A percentile compares a stretch with the other conserved stretches of the same genome.
Conservation (phyloP, 2,113 vertebrate species). For the Platichthys flesus region DNA sequence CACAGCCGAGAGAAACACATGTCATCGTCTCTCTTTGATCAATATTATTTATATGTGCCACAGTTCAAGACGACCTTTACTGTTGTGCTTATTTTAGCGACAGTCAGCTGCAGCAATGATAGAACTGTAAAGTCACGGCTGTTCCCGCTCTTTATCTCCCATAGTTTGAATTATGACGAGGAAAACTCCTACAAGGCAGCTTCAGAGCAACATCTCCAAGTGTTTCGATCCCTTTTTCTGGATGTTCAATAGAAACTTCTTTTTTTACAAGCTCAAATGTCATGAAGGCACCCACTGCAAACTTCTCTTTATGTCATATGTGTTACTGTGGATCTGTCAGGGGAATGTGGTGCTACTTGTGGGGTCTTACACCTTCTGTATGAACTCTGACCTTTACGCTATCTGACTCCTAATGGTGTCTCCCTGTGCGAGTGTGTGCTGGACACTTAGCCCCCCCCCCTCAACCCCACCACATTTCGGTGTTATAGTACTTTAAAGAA, state of each 20-base stretch:
- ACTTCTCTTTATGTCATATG: background rate
- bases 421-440: background rate
- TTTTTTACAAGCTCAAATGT: background rate
- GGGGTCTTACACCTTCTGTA: conserved; percentile 37
- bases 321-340: conserved; percentile 27
- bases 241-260: background rate
- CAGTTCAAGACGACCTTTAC: conserved; percentile 15
- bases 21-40: conserved; percentile 15
- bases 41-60: background rate
- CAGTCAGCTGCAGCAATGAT: background rate
- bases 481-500: conserved; percentile 33
- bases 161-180: background rate
- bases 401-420: conserved; percentile 43
- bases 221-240: background rate
- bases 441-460: background rate
- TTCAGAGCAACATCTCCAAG: conserved; percentile 18
- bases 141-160: background rate
- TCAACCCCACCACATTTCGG: background rate
- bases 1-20: conserved; percentile 47
- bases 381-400: conserved; percentile 62
- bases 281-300: background rate
- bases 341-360: conserved; percentile 72
- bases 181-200: conserved; percentile 31
- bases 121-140: background rate
- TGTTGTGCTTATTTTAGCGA: conserved; percentile 5